Evolutionary conservation across 2,888 invertebrate species (phyloP).

Genomic region (Eugnorisma glareosa): DNA sequence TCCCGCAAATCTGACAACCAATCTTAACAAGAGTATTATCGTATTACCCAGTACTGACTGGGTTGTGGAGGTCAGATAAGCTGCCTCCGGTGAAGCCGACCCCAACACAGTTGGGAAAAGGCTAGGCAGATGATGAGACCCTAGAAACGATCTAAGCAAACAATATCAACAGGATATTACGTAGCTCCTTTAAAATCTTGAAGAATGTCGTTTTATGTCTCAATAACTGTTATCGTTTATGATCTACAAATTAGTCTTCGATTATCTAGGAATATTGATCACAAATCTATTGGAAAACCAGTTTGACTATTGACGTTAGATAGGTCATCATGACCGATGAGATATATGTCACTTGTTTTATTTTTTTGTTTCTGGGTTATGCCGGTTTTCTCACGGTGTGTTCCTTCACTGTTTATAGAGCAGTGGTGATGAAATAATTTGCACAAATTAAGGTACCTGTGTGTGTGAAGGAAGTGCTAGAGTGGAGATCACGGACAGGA

Average conservation of each 20-base stretch:
- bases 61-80: too few relatives aligned
- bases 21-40: too few relatives aligned
- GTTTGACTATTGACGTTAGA: not conserved
- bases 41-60: too few relatives aligned
- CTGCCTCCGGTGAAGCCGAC: too few relatives aligned
- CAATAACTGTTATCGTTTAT: slow-evolving; percentile 22
- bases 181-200: slow-evolving; percentile 5
- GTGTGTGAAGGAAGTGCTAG: too few relatives aligned
- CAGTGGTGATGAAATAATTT: not conserved
- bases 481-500: too few relatives aligned
- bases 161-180: slow-evolving; percentile 47
- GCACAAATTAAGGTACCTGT: not conserved
- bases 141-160: not conserved
- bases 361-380: not conserved
- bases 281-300: not conserved
- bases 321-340: not conserved
- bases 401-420: not conserved
- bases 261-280: slow-evolving; percentile 11
- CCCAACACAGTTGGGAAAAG: too few relatives aligned
- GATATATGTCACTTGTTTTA: not conserved
- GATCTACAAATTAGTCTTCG: slow-evolving; percentile 24
- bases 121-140: too few relatives aligned
- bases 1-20: too few relatives aligned
- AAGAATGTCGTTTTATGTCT: slow-evolving; percentile 42
- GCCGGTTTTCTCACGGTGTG: not conserved